Conservation (phyloP, 2,888 invertebrate species). For the Cheilosia pagana region DNA sequence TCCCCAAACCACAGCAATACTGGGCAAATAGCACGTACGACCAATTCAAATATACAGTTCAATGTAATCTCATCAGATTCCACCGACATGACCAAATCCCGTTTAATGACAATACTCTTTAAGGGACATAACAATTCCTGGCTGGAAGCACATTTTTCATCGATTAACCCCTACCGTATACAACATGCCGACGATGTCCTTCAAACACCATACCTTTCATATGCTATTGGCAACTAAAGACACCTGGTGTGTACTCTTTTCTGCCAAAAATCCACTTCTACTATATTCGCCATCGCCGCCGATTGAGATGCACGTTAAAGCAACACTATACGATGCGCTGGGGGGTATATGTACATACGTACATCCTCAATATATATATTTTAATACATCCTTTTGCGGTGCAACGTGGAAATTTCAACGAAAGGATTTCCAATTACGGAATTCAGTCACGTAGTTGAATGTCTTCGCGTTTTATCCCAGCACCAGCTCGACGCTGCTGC, state of each 20-base stretch:
- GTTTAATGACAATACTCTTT: slow-evolving; percentile 43
- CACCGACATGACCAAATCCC: slow-evolving; percentile 31
- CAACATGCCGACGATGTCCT: slow-evolving; percentile 42
- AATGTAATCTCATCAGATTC: slow-evolving; percentile 33
- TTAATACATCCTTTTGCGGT: slow-evolving; percentile 47
- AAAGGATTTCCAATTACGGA: slow-evolving; percentile 69
- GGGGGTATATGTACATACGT: neutral
- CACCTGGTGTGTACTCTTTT: slow-evolving; percentile 42
- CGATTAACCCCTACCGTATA: slow-evolving; percentile 51
- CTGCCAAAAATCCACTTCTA: slow-evolving; percentile 52
- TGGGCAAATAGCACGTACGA: slow-evolving; percentile 23
- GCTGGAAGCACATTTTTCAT: slow-evolving; percentile 52
- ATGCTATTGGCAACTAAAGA: slow-evolving; percentile 32
- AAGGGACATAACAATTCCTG: slow-evolving; percentile 44
- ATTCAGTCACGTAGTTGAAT: slow-evolving; percentile 71
- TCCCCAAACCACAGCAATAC: neutral
- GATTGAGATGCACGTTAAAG: slow-evolving; percentile 50
- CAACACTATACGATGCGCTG: neutral
- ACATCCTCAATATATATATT: slow-evolving; percentile 22
- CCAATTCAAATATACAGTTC: slow-evolving; percentile 37
- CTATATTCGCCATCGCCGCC: slow-evolving; percentile 41
- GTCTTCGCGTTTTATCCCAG: slow-evolving; percentile 56
- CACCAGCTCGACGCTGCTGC: neutral
- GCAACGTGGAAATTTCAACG: slow-evolving; percentile 53
- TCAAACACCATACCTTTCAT: slow-evolving; percentile 12